A percentile compares a stretch with the other conserved stretches of the same genome.
phyloP scores from a whole-genome alignment of 2,797 vertebrate species.

The Pipistrellus pygmaeus region DNA sequence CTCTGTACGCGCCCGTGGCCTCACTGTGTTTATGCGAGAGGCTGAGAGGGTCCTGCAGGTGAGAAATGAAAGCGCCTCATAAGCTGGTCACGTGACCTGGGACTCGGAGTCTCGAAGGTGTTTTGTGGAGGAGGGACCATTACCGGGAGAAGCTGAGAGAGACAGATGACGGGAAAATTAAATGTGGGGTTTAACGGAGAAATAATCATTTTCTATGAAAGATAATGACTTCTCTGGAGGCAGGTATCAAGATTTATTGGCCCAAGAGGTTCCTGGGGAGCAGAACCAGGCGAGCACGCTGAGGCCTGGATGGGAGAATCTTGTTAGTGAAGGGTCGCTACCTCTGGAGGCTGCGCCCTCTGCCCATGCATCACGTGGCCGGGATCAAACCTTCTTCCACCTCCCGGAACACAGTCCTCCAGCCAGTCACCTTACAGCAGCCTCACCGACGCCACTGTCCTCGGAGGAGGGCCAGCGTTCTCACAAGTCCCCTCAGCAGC shows the following conservation, averaged over 20 bases:
- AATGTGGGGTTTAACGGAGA: constrained; percentile 85
- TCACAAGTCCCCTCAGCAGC: not conserved
- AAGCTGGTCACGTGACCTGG: not conserved
- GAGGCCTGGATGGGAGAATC: constrained; percentile 84
- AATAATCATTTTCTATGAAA: constrained; percentile 87
- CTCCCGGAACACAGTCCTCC: not conserved
- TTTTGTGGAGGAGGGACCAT: constrained; percentile 67
- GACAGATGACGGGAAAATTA: constrained; percentile 85
- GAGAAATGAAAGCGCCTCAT: not conserved
- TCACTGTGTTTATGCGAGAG: not conserved
- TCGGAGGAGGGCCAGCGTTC: not conserved
- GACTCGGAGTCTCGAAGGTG: not conserved
- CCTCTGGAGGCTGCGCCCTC: constrained; percentile 70
- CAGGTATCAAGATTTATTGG: constrained; percentile 86
- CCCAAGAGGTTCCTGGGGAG: constrained; percentile 82
- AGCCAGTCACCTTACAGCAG: constrained; percentile 47
- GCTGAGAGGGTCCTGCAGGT: fast-evolving
- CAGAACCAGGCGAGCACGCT: constrained; percentile 79
- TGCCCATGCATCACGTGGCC: constrained; percentile 1
- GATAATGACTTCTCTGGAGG: constrained; percentile 87
- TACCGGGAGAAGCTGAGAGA: constrained; percentile 70
- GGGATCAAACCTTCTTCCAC: constrained; percentile 71
- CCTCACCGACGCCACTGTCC: constrained; percentile 7
- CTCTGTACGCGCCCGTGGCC: not conserved
- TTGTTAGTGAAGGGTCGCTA: constrained; percentile 80